Evolutionary conservation across 2,797 vertebrate genomes (phyloP).

Genomic region (Neosilurus hyrtlii): DNA sequence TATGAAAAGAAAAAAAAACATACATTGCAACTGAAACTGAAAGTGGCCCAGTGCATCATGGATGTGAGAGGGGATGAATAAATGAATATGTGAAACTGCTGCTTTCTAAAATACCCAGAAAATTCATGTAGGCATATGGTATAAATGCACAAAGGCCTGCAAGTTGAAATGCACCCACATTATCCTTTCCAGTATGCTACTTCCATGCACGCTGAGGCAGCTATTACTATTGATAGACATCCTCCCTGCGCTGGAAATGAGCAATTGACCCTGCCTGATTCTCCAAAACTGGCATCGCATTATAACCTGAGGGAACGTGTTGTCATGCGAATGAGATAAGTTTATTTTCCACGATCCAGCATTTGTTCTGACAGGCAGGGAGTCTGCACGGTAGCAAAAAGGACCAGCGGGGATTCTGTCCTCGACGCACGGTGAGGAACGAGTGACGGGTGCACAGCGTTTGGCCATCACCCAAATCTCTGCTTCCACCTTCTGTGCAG

Average conservation of each 20-base stretch:
- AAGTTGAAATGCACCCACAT: constrained; percentile 46
- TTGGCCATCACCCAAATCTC: constrained; percentile 90
- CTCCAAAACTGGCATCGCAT: constrained; percentile 79
- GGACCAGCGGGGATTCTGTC: constrained; percentile 75
- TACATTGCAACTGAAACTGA: too few species aligned
- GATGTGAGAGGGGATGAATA: too few species aligned
- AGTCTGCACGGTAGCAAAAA: constrained; percentile 62
- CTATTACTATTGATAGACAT: constrained; percentile 69
- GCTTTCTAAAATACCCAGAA: constrained; percentile 7
- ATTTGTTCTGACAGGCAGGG: constrained; percentile 93
- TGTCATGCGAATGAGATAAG: constrained; percentile 97
- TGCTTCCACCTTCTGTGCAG: constrained; percentile 91
- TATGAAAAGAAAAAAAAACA: too few species aligned
- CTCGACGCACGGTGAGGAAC: constrained; percentile 78
- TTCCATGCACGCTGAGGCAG: constrained; percentile 60
- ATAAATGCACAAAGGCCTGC: constrained; percentile 25
- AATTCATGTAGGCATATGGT: constrained; percentile 18
- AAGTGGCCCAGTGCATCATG: too few species aligned
- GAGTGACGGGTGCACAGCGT: constrained; percentile 73
- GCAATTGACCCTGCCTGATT: constrained; percentile 79
- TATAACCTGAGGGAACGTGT: constrained; percentile 89
- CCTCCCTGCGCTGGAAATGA: constrained; percentile 76
- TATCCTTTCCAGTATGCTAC: constrained; percentile 56
- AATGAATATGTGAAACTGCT: constrained; percentile 1
- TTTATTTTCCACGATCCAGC: constrained; percentile 90